phyloP scores from a whole-genome alignment of 1,140 invertebrate species.

The Drosophila lacteicornis region DNA sequence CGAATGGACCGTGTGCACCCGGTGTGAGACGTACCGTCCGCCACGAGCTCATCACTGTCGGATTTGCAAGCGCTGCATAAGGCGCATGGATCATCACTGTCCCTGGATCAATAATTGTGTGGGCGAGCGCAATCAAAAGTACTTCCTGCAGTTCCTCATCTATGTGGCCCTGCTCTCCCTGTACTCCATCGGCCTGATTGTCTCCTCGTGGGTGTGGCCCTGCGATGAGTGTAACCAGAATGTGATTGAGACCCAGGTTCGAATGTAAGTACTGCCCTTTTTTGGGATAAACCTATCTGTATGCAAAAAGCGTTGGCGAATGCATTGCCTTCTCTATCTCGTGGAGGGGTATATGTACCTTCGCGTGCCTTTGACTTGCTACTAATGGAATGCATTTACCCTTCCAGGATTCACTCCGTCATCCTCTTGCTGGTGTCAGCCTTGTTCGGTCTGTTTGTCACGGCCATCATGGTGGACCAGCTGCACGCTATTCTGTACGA shows the following conservation, averaged over 20 bases:
- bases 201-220: slow-evolving; percentile 91
- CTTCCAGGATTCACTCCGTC: slow-evolving; percentile 91
- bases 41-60: slow-evolving; percentile 95
- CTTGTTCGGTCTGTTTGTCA: slow-evolving; percentile 95
- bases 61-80: slow-evolving; percentile 94
- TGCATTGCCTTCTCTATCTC: neutral
- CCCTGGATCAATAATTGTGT: slow-evolving; percentile 97
- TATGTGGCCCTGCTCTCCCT: slow-evolving; percentile 89
- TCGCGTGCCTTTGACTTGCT: neutral
- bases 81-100: slow-evolving; percentile 96
- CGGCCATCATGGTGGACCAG: slow-evolving; percentile 96
- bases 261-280: slow-evolving; percentile 88
- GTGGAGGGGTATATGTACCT: neutral
- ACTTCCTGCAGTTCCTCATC: slow-evolving; percentile 96
- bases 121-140: slow-evolving; percentile 97
- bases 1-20: slow-evolving; percentile 94
- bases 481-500: slow-evolving; percentile 93
- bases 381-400: neutral
- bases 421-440: slow-evolving; percentile 93
- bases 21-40: slow-evolving; percentile 94
- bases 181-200: slow-evolving; percentile 90
- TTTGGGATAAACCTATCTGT: neutral
- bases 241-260: slow-evolving; percentile 89
- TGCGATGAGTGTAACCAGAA: slow-evolving; percentile 90
- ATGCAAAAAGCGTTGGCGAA: slow-evolving; percentile 2